Evolutionary conservation across 2,888 invertebrate genomes (phyloP), one percentile per base, ranked within the genome.

Genomic region (Stenichneumon culpator): DNA sequence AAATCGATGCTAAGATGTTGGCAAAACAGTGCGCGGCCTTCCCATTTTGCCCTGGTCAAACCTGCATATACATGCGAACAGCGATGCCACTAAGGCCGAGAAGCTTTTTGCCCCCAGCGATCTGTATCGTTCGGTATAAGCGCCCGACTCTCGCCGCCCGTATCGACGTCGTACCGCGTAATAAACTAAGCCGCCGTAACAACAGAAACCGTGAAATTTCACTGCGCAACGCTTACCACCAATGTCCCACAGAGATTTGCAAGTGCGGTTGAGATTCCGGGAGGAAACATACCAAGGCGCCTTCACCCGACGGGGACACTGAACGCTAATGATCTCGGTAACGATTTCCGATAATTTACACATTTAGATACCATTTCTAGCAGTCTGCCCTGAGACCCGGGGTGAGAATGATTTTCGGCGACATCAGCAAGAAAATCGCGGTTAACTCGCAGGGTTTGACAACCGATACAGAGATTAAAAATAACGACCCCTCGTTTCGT

Each of bases 51-150:
- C 39, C 39, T 11, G 39, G 44, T 47, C 16, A 47, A 11, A 9
- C 39, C 39, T 2, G 3, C 14, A 3, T 47, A 0, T 47, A 44
- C 3, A 11, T 25, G 25, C 57, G 11, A 25, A 57, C 25, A 25
- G 22, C 57, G 25, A 57, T 57, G 22, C 57, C 11, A 73, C 73
- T 60, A 28, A 57, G 74, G 3, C 25, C n/a, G 22, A 14, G 25
- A n/a, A 74, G 74, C 74, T 74, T 74, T 74, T 74, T 74, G 74
- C 74, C 5, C 14, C 32, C 19, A 3, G 25, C 47, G 74, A 74
- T 74, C 47, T 3, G 44, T 74, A 74, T 74, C 74, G 47, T 32
- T 4, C 28, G 47, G 44, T 60, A 60, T 60, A 19, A 74, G 47
- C 44, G 47, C 39, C 7, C 73, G 25, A 39, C 60, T 44, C 60